phyloP scores from a whole-genome alignment of 37 sponge, comb jelly and placozoan genomes.

The Chondrosia reniformis region DNA sequence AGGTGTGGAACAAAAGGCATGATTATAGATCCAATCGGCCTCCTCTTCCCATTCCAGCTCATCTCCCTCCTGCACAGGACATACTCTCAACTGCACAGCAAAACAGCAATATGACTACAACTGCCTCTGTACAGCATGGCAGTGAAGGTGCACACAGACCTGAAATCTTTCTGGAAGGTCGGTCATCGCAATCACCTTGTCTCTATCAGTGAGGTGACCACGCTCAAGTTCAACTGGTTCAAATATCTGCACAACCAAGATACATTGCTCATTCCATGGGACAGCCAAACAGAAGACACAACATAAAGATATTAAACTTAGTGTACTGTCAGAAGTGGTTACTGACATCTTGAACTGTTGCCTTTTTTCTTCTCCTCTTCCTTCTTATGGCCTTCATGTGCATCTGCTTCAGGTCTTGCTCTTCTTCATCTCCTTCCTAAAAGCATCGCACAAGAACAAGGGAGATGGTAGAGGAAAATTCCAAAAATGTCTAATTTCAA shows the following conservation, averaged over 20 bases:
- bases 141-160: neutral
- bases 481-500: too few species aligned
- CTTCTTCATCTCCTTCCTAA: too few species aligned
- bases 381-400: conserved; percentile 28
- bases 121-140: neutral
- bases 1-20: conserved; percentile 62
- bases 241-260: conserved; percentile 20
- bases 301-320: too few species aligned
- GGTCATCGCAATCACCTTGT: conserved; percentile 78
- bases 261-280: too few species aligned
- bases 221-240: conserved; percentile 93
- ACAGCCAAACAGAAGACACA: too few species aligned
- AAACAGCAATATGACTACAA: neutral
- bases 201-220: conserved; percentile 78
- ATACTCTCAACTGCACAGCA: conserved; percentile 36
- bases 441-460: too few species aligned
- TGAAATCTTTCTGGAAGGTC: conserved; percentile 84
- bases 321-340: too few species aligned
- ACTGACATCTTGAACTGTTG: conserved; percentile 50
- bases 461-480: too few species aligned
- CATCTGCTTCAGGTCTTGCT: neutral
- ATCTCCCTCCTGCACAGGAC: conserved; percentile 66
- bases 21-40: conserved; percentile 89
- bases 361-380: conserved; percentile 57
- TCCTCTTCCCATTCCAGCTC: conserved; percentile 85